Conservation (phyloP, 1,140 invertebrate species). For the Ostrea edulis region DNA sequence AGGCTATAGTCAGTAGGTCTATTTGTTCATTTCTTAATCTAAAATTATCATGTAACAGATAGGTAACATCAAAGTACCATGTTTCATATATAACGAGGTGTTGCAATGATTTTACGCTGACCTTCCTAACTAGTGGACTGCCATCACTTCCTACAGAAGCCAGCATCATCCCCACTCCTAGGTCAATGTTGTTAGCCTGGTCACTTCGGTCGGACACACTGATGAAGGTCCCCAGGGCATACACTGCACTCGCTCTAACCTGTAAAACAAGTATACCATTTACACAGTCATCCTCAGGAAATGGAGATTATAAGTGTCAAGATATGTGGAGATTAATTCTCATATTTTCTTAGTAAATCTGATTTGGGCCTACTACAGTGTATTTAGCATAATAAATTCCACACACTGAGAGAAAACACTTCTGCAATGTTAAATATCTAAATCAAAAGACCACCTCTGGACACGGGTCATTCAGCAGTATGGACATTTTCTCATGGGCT, state of each 20-base stretch:
- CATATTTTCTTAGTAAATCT: background rate
- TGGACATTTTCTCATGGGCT: constrained; percentile 95
- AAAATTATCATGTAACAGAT: too few relatives aligned
- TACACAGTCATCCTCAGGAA: background rate
- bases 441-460: constrained; percentile 86
- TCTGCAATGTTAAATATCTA: too few relatives aligned
- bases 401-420: background rate
- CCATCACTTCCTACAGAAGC: constrained; percentile 90
- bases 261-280: constrained; percentile 70
- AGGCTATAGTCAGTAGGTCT: too few relatives aligned
- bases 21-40: too few relatives aligned
- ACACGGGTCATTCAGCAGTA: constrained; percentile 87
- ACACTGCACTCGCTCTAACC: constrained; percentile 94
- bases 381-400: background rate
- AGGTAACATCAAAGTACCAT: too few relatives aligned
- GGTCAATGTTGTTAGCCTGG: constrained; percentile 95
- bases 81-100: too few relatives aligned
- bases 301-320: background rate
- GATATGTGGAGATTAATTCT: background rate
- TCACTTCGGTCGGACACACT: constrained; percentile 89
- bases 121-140: constrained; percentile 92
- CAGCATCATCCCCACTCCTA: constrained; percentile 92
- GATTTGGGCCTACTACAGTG: background rate
- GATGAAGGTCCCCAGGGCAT: constrained; percentile 95
- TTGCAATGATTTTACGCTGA: constrained; percentile 75